Base-by-base conservation (phyloP, 1,140 invertebrate genomes). In the Tetragnatha versicolor region DNA sequence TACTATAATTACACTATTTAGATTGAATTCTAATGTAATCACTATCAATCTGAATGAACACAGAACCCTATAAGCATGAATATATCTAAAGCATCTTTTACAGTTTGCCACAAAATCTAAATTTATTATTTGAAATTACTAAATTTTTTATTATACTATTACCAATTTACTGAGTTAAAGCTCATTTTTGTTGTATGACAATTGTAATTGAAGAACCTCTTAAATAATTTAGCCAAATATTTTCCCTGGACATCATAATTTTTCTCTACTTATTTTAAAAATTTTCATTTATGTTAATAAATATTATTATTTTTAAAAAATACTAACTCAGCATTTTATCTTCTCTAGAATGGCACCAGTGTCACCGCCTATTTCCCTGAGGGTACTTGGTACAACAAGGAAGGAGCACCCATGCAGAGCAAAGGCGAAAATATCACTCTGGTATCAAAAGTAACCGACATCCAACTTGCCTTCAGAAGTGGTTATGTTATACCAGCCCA, bases 401-500 rank as follows among this genome's bases (percentile, higher is more conserved):
- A 27, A 20, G 45, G 35, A 35, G 17, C 7, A 63, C 60, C 25
- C 10, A 87, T 0, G 79, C 29, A 53, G 17, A 73, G 31, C 3
- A 51, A 42, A 5, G 80, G 81, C 17, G 25, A 63, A 37, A 37
- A 39, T 53, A n/a, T 70, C 20, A 27, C 45, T n/a, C 29, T 84
- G n/a, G 7, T 22, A n/a, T 80, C 82, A 25, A 66, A 79, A 3
- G 45, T 83, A n/a, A 81, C 84, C 45, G 88, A 91, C 4, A 92
- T 93, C 79, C 91, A 91, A 17, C 81, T 92, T 75, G 87, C 91
- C 70, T 85, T 94, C 12, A 85, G 92, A 82, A 92, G 91, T 53
- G 94, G 94, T 3, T 87, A 86, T 47, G 90, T 96, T 79, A 82
- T 96, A 55, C 91, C 93, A 0, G 85, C 86, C 58, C 93, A 94